Evolutionary conservation across 2,113 vertebrate species (phyloP), one percentile per base, ranked within the genome.

Genomic region (Eurystomus gularis): DNA sequence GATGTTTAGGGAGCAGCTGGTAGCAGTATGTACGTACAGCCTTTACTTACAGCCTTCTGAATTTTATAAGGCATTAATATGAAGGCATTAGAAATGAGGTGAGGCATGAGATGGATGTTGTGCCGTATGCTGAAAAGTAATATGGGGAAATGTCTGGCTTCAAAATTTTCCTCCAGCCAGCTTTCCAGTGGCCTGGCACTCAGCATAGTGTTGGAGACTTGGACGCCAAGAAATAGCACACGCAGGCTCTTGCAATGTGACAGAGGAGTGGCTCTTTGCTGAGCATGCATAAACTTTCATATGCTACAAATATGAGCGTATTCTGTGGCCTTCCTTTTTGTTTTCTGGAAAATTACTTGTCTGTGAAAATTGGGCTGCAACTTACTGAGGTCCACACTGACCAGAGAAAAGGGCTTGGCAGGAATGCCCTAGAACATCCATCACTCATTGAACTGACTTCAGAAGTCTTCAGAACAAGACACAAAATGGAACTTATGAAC

Each of bases 241-340:
- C 0, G 1, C 8, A 76, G 65, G 13, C 29, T 70, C 48, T 83
- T 77, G n/a, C 37, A 62, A 0, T 24, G 33, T 17, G 49, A 77
- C 1, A 52, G 54, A 82, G 69, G 42, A 83, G 15, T 23, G 42
- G 7, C 62, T 88, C 66, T 62, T 57, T 54, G 15, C 54, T 71
- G 44, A 73, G n/a, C 58, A 9, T 31, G 54, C 3, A 9, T 65
- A 60, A 91, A 68, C 48, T 61, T 33, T 55, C 17, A n/a, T 13
- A 21, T 11, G 17, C n/a, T 87, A 83, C 35, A 57, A 68, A 65
- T 31, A 52, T 14, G 49, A 71, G 35, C 26, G 18, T 5, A 21
- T 35, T 40, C n/a, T 55, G 17, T 15, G 35, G 29, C 17, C 26
- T 52, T 73, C 18, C 9, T 23, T 78, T 84, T 35, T 73, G n/a